Evolutionary conservation across 2,888 invertebrate genomes (phyloP), one percentile per base, ranked within the genome.

Genomic region (Chrysolina oricalcia): DNA sequence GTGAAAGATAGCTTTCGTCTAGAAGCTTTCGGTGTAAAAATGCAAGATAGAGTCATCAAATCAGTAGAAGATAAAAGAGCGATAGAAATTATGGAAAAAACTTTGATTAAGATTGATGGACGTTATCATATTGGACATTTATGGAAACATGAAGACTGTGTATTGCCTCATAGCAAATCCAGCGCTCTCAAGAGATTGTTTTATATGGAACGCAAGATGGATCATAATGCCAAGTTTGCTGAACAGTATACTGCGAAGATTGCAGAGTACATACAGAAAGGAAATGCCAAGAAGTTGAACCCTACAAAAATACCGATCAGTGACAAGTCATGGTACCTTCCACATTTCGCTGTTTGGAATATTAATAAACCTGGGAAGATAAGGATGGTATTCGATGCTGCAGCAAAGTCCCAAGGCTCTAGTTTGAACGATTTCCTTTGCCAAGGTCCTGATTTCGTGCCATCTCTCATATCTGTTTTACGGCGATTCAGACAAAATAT

Each of bases 1-100:
- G 48, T 65, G 4, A 41, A 65, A 46, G 46, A 65, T 46, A 43
- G 23, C 15, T 65, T 65, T 21, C 21, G 27, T 27, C 15, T 65
- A 21, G 43, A 65, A 65, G 48, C 19, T 19, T 65, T 65, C 13
- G 65, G 65, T 21, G 46, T 65, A 8, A 46, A 66, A 46, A 21
- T 46, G n/a, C 19, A 19, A 15, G 27, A 46, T 15, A 11, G 15
- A 5, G 15, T 46, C 15, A 48, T 66, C 5, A 46, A 66, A 11
- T 27, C 66, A 46, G 41, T 15, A 43, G 48, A 65, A 17, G 65
- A 65, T 21, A 21, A 21, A 19, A 65, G 23, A 46, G 65, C 65
- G 11, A 11, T 46, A 0, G 46, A 43, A 9, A 41, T 65, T 15
- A 65, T 65, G 65, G 21, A 65, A 40, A 5, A 65, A 15, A 15